Conservation (phyloP, 2,888 invertebrate species). For the Pelosia muscerda region DNA sequence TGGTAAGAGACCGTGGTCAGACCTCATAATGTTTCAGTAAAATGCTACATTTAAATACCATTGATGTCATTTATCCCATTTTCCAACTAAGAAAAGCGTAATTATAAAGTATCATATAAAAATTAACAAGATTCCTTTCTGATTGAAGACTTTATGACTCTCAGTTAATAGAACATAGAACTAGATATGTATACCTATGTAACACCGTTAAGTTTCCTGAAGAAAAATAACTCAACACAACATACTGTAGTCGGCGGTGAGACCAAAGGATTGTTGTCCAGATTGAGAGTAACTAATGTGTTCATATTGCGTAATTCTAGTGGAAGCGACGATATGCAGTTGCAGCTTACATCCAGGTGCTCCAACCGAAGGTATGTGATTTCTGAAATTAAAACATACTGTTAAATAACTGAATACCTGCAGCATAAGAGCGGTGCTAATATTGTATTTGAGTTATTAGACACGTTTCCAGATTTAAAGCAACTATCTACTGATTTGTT, state of each 20-base stretch:
- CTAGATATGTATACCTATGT: no score
- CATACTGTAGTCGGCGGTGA: constrained; percentile 97
- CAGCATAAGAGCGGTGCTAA: neutral
- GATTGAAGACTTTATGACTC: neutral
- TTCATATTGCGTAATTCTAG: constrained; percentile 95
- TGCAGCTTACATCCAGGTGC: constrained; percentile 95
- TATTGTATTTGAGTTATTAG: neutral
- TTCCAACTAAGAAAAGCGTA: neutral
- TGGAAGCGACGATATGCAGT: constrained; percentile 95
- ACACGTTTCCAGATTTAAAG: neutral
- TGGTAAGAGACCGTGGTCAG: neutral
- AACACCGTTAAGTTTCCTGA: neutral
- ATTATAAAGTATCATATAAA: neutral
- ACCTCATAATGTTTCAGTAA: neutral
- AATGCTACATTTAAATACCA: neutral
- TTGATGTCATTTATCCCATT: neutral
- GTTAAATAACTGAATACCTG: neutral
- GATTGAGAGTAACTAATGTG: constrained; percentile 92
- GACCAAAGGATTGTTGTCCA: constrained; percentile 96
- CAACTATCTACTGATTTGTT: neutral
- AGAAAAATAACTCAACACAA: constrained; percentile 64
- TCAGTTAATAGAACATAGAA: no score
- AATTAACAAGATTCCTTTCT: neutral
- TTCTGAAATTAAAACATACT: constrained; percentile 86
- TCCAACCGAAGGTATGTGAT: constrained; percentile 94